Percentiles rank a stretch among this genome's conserved stretches.
These are phyloP conservation scores for Mesoclemmys tuberculata DNA, from an alignment of 2,113 vertebrate species.

Conservation along the genomic window DNA sequence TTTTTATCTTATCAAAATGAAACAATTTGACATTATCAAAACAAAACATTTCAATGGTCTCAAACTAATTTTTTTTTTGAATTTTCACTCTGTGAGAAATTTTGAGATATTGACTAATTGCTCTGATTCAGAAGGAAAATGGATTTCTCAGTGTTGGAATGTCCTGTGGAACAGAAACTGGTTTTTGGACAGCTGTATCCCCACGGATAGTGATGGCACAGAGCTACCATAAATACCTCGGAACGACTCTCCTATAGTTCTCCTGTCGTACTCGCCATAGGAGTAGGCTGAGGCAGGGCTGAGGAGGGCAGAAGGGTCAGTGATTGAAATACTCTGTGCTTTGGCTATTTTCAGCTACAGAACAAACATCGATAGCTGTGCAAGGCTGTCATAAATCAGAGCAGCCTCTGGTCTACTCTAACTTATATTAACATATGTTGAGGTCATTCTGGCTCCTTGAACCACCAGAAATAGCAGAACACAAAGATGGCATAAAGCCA, in stretches of 20 bases:
- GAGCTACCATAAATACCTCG: not conserved
- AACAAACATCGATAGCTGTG: not conserved
- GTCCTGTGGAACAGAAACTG: not conserved
- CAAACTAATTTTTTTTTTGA: not conserved
- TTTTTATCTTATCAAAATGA: not conserved
- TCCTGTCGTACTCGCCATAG: not conserved
- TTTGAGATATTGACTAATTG: not conserved
- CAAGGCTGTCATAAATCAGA: not conserved
- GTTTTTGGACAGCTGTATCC: not conserved
- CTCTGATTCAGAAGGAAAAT: not conserved
- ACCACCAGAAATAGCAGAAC: not conserved
- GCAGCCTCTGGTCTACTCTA: not conserved
- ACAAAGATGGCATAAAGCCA: rapidly evolving
- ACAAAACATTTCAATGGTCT: not conserved
- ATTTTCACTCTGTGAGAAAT: not conserved
- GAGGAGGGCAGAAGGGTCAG: not conserved
- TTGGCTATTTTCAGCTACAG: not conserved
- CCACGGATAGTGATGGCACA: not conserved
- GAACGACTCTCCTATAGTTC: not conserved
- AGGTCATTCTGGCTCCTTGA: not conserved
- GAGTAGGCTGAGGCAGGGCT: not conserved
- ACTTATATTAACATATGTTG: not conserved
- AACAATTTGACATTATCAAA: not conserved
- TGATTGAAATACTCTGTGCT: not conserved
- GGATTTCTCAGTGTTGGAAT: not conserved